These are phyloP conservation scores for Eupithecia subfuscata DNA, from an alignment of 2,888 invertebrate genomes.

Conservation along the genomic window DNA sequence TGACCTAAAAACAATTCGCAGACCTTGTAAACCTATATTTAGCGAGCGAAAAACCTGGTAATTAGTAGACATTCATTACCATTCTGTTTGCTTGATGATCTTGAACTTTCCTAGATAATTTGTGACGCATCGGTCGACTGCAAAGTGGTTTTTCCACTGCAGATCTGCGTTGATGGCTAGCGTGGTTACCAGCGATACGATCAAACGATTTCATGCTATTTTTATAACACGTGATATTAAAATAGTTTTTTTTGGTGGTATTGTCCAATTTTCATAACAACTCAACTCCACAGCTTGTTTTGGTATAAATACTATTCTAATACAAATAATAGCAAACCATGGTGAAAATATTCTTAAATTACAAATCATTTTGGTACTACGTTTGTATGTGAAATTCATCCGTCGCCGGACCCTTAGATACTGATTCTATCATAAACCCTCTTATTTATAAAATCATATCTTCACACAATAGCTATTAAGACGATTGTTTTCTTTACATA, in stretches of 20 bases:
- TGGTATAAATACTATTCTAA: too few relatives aligned
- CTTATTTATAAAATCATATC: too few relatives aligned
- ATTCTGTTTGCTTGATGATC: slow-evolving; percentile 36
- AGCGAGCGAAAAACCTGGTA: slow-evolving; percentile 24
- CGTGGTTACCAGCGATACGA: neutral
- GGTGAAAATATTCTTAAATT: too few relatives aligned
- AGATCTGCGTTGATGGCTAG: neutral
- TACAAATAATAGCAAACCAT: too few relatives aligned
- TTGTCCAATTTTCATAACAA: neutral
- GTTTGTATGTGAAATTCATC: too few relatives aligned
- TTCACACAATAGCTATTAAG: too few relatives aligned
- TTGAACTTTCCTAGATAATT: slow-evolving; percentile 35
- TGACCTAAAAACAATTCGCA: slow-evolving; percentile 39
- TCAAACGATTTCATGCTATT: neutral
- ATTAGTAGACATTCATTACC: slow-evolving; percentile 34
- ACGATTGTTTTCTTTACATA: too few relatives aligned
- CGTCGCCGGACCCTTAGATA: too few relatives aligned
- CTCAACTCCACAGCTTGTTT: too few relatives aligned
- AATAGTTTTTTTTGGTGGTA: neutral
- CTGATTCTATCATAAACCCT: neutral
- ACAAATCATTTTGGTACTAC: too few relatives aligned
- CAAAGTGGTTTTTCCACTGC: neutral
- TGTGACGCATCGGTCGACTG: neutral
- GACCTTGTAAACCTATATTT: slow-evolving; percentile 36
- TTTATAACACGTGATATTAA: neutral